Evolutionary conservation across 2,888 invertebrate genomes (phyloP), one percentile per base, ranked within the genome.

Genomic region (Amiota mariae): DNA sequence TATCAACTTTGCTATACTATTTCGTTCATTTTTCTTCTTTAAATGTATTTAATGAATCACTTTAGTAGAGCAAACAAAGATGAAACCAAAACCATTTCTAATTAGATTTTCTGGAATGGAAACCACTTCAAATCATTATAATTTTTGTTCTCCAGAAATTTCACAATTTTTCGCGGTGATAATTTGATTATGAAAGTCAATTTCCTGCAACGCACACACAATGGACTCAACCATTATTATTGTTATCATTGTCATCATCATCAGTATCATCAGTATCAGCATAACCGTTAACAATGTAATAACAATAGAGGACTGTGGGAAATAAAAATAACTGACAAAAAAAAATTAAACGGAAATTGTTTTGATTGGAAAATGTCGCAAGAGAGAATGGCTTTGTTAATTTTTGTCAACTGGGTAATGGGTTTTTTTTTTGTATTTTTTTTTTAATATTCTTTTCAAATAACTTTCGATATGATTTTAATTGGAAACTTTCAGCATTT

Each of bases 171-270:
- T 68, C 67, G 67, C 24, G 67, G 67, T 68, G n/a, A 24, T 68
- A 68, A 68, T 68, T 68, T 68, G 36, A 68, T 68, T 54, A 68
- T n/a, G 18, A 54, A 68, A 68, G 67, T 68, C 67, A 68, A 68
- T 68, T 68, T 68, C 67, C 51, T 49, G 67, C 67, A 13, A 20
- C n/a, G 36, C 12, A 59, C 8, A 20, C 59, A 11, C 59, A 36
- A 36, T 20, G 59, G 11, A 51, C 54, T 11, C 59, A 15, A 20
- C 13, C 59, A 20, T 13, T 24, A 20, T 20, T 9, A 54, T 54
- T 9, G 6, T 54, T n/a, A 54, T 54, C 54, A 15, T 54, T 54
- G 11, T 9, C 11, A 54, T 11, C 12, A 54, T 15, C 59, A 59
- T 59, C 10, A 10, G 10, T 24, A 20, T 59, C 10, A 20, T 59